A percentile compares a stretch with the other conserved stretches of the same genome.
phyloP scores from a whole-genome alignment of 2,113 vertebrate species.

The Polypterus senegalus region DNA sequence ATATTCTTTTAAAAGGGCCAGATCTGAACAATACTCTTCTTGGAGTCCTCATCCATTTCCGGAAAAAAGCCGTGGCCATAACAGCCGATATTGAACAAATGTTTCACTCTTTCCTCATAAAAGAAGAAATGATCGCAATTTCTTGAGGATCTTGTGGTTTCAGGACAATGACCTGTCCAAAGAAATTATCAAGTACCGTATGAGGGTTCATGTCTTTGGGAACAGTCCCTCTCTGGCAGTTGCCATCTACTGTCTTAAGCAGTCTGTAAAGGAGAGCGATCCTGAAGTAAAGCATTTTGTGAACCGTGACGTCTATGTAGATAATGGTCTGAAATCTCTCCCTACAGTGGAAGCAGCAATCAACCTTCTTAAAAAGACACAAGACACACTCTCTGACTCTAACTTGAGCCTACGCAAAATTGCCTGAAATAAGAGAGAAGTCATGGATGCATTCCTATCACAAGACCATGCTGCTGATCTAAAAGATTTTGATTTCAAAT shows the following conservation, averaged over 20 bases:
- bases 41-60: slow-evolving; percentile 5
- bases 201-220: background rate
- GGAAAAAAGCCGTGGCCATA: background rate
- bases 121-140: slow-evolving; percentile 4
- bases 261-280: background rate
- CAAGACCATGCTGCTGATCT: too few species aligned
- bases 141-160: background rate
- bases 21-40: slow-evolving; percentile 7
- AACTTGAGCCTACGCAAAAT: background rate
- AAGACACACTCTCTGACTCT: background rate
- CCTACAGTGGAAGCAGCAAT: background rate
- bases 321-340: too few species aligned
- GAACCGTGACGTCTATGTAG: background rate
- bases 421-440: too few species aligned
- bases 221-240: background rate
- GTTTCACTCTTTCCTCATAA: slow-evolving; percentile 1
- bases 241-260: too few species aligned
- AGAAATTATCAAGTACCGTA: slow-evolving; percentile 2
- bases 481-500: too few species aligned
- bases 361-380: background rate
- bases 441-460: too few species aligned
- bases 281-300: background rate
- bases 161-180: slow-evolving; percentile 2
- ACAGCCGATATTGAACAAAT: slow-evolving; percentile 1
- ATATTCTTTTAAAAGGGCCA: slow-evolving; percentile 12